Evolutionary conservation across 2,888 invertebrate species (phyloP).

Genomic region (Eledona agricola): DNA sequence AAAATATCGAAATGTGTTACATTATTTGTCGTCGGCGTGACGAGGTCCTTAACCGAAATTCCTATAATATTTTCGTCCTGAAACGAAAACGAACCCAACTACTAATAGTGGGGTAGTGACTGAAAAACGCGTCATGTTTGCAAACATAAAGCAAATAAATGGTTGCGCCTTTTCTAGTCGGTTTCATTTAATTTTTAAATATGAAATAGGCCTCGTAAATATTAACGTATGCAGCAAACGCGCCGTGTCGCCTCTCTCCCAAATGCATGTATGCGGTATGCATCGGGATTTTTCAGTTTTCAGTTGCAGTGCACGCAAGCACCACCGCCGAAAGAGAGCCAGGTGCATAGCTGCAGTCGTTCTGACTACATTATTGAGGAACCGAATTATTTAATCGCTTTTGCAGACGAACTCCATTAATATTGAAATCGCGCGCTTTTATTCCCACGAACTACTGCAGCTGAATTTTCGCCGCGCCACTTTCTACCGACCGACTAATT

Average conservation of each 20-base stretch:
- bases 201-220: slow-evolving; percentile 52
- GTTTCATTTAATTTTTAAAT: slow-evolving; percentile 51
- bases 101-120: too few species aligned
- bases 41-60: too few species aligned
- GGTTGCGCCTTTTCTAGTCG: slow-evolving; percentile 37
- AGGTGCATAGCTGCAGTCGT: slow-evolving; percentile 50
- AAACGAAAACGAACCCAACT: too few species aligned
- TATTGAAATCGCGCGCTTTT: slow-evolving; percentile 48
- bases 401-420: slow-evolving; percentile 58
- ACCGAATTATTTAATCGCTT: slow-evolving; percentile 60
- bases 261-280: slow-evolving; percentile 34
- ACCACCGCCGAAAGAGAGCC: slow-evolving; percentile 40
- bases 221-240: slow-evolving; percentile 39
- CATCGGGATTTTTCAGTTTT: slow-evolving; percentile 28
- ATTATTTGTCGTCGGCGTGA: too few species aligned
- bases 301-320: slow-evolving; percentile 32
- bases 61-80: too few species aligned
- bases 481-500: slow-evolving; percentile 1
- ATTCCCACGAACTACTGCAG: slow-evolving; percentile 26
- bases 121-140: slow-evolving; percentile 2
- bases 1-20: too few species aligned
- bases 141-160: slow-evolving; percentile 37
- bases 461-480: slow-evolving; percentile 7
- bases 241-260: slow-evolving; percentile 21
- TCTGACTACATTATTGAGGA: slow-evolving; percentile 57